A percentile compares a stretch with the other conserved stretches of the same genome.
These are phyloP conservation scores for Pomatorhinus ruficollis DNA, from an alignment of 2,113 vertebrate genomes.

Conservation along the genomic window DNA sequence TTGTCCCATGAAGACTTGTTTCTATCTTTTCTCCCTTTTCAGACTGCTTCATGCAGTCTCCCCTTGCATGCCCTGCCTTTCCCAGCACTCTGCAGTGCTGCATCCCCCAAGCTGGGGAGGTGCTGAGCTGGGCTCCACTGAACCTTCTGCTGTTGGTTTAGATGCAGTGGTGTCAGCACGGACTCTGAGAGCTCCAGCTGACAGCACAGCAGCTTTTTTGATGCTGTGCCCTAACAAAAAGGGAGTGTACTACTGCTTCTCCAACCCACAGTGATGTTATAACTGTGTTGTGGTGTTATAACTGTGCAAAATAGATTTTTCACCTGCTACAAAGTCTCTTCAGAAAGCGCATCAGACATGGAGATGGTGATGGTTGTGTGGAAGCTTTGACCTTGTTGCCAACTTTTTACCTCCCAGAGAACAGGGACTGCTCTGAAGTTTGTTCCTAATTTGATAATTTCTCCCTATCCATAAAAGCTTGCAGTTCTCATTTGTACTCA, in stretches of 20 bases:
- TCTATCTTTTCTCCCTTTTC: background rate
- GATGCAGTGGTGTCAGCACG: background rate
- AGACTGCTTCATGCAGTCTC: accelerated
- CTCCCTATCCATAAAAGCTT: background rate
- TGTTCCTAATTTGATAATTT: background rate
- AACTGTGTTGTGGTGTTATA: background rate
- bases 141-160: background rate
- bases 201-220: background rate
- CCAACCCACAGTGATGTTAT: background rate
- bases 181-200: background rate
- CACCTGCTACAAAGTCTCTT: background rate
- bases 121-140: background rate
- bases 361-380: background rate
- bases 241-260: background rate
- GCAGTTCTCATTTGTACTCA: accelerated
- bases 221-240: background rate
- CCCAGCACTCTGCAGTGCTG: background rate
- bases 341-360: background rate
- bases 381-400: background rate
- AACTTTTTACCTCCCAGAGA: background rate
- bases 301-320: background rate
- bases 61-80: background rate
- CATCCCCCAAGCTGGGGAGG: background rate
- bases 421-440: background rate
- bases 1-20: background rate